Base-by-base conservation (phyloP, 2,888 invertebrate genomes). In the Hydraecia micacea region DNA sequence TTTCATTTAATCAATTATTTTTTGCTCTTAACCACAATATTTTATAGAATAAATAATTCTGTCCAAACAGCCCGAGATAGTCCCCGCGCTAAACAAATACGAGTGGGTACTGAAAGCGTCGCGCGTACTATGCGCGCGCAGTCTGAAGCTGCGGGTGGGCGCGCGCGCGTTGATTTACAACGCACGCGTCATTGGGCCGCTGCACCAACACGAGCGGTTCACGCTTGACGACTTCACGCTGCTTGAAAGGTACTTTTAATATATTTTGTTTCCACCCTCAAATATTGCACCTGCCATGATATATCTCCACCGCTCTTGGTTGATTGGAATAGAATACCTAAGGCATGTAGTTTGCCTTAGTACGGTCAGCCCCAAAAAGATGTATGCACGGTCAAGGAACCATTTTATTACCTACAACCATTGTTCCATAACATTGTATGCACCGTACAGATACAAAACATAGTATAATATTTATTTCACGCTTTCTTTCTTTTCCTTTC, bases 171-270 rank as follows among this genome's bases (percentile, higher is more conserved):
- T 99, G 7, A 97, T 99, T 28, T 98, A 98, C 78, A 99, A 99
- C 96, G 99, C 99, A 21, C 97, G 99, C 83, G 97, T 99, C 55
- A 97, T 99, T 78, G 99, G 99, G 0, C 99, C 99, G 0, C 96
- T 99, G 13, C 96, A 97, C 2, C 95, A 96, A 0, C 96, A 97
- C 39, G 99, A 99, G 92, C 95, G 95, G 39, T 99, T 99, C 93
- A 98, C 98, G 7, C 96, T 97, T 55, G 99, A 99, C 74, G 99
- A 99, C 96, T 99, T 99, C 93, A 97, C 98, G 60, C 96, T 99
- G 55, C 97, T 99, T 71, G 99, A 99, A 92, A 97, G 98, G 94
- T 97, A 89, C 32, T 58, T 42, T 28, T 36, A 1, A 42, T 7
- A 2, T 42, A 32, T n/a, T 18, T 5, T 21, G 6, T n/a, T 36